Conservation (phyloP, 2,113 vertebrate genomes). For the Cottus gobio region DNA sequence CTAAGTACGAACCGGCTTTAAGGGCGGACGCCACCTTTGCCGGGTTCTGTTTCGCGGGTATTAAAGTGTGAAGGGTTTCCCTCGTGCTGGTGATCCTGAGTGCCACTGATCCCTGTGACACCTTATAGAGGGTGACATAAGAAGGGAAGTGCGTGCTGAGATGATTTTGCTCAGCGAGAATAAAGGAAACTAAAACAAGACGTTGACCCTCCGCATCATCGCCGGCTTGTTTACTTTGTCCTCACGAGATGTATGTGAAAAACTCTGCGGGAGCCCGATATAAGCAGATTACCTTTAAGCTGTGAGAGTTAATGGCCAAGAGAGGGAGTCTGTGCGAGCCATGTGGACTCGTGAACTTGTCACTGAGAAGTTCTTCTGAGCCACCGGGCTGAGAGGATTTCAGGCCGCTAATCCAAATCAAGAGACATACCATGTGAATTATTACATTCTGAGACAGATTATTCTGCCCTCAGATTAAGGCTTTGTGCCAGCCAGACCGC, state of each 20-base stretch:
- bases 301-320: conserved; percentile 66
- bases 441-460: conserved; percentile 89
- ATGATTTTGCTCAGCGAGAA: conserved; percentile 10
- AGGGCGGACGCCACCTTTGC: conserved; percentile 45
- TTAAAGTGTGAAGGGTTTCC: conserved; percentile 76
- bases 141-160: not conserved
- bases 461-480: conserved; percentile 81
- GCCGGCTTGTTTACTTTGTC: conserved; percentile 61
- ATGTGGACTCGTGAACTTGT: conserved; percentile 78
- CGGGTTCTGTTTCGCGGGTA: conserved; percentile 62
- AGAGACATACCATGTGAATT: conserved; percentile 89
- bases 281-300: conserved; percentile 72
- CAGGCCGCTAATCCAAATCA: conserved; percentile 85
- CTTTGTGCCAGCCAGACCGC: conserved; percentile 69
- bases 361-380: conserved; percentile 83
- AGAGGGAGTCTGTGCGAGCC: conserved; percentile 46
- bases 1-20: conserved; percentile 61
- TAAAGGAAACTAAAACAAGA: not conserved
- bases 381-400: conserved; percentile 86
- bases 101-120: conserved; percentile 69
- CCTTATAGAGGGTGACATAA: conserved; percentile 45
- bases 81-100: conserved; percentile 63
- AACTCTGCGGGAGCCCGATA: conserved; percentile 65
- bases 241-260: conserved; percentile 55
- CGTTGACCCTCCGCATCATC: not conserved